Conservation (phyloP, 2,113 vertebrate species). For the Bujurquina vittata region DNA sequence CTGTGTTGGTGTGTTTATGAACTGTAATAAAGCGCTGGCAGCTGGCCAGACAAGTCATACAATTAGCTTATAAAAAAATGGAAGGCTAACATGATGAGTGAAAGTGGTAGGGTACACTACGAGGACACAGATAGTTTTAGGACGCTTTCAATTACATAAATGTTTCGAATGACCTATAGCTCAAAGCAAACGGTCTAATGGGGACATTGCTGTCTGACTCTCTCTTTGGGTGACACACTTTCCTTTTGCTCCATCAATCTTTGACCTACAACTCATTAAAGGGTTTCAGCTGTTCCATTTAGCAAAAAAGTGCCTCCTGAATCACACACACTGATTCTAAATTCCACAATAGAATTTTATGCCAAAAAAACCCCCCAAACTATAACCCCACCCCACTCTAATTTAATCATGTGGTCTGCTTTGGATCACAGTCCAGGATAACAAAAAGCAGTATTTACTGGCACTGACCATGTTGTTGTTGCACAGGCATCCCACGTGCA, state of each 20-base stretch:
- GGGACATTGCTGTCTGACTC: constrained; percentile 8
- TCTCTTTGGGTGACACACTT: background rate
- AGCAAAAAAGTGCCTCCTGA: background rate
- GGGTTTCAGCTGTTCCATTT: background rate
- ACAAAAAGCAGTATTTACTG: background rate
- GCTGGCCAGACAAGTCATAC: constrained; percentile 9
- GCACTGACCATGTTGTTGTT: background rate
- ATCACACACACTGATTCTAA: background rate
- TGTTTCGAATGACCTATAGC: constrained; percentile 46
- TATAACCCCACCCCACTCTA: too few species aligned
- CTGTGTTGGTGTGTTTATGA: background rate
- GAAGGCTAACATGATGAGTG: constrained; percentile 21
- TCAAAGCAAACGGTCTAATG: constrained; percentile 24
- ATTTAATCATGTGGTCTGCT: background rate
- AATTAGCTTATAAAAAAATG: constrained; percentile 36
- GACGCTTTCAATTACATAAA: constrained; percentile 46
- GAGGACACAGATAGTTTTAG: constrained; percentile 32
- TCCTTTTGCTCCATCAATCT: background rate
- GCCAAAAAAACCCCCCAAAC: background rate
- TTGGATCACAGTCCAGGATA: background rate
- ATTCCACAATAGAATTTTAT: background rate
- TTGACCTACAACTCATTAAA: background rate
- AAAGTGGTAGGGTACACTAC: background rate
- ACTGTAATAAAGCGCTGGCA: constrained; percentile 6
- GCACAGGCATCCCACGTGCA: constrained; percentile 38